A percentile compares a stretch with the other conserved stretches of the same genome.
Conservation (phyloP, 2,888 invertebrate genomes). For the Meghimatium bilineatum region DNA sequence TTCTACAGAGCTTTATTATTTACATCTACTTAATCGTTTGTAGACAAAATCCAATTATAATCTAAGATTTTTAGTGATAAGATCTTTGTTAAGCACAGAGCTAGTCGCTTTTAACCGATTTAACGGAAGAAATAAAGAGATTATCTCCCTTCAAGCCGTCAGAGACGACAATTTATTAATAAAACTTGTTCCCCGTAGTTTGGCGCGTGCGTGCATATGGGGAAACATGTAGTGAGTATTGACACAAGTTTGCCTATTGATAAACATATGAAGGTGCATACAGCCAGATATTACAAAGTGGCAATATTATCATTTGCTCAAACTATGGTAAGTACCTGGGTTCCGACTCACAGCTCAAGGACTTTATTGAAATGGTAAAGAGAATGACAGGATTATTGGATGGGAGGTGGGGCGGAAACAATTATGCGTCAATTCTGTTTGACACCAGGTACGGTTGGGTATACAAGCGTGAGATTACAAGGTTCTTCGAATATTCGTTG, state of each 20-base stretch:
- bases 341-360: background rate
- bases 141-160: background rate
- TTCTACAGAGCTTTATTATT: no score
- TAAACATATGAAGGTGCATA: background rate
- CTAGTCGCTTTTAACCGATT: background rate
- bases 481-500: no score
- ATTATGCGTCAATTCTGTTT: conserved; percentile 10
- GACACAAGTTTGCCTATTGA: no score
- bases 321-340: background rate
- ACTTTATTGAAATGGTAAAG: conserved; percentile 7
- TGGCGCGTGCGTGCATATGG: background rate
- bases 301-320: background rate
- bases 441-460: background rate
- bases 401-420: background rate
- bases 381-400: background rate
- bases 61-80: no score
- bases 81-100: no score
- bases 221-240: background rate
- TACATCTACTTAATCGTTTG: no score
- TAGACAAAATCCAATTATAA: no score
- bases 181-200: background rate
- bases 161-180: background rate
- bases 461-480: background rate
- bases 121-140: background rate
- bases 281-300: background rate